phyloP scores from a whole-genome alignment of 1,140 invertebrate genomes.

The Bicyclus anynana region DNA sequence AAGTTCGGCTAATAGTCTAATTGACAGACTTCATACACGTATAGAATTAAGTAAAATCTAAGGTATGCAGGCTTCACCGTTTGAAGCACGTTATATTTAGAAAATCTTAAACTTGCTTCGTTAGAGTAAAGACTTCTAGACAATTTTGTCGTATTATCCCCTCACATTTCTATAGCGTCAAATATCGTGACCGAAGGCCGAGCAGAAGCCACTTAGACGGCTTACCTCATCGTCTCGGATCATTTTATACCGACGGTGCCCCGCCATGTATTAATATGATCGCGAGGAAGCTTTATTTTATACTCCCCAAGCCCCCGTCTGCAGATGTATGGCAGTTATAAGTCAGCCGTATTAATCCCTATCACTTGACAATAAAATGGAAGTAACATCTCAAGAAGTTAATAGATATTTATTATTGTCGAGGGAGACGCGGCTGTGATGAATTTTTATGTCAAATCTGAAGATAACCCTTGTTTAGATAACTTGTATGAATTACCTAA shows the following conservation, averaged over 20 bases:
- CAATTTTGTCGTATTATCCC: too few relatives aligned
- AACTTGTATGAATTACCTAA: not conserved
- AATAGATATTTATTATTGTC: constrained; percentile 72
- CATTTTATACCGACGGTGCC: constrained; percentile 46
- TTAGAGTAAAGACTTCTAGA: too few relatives aligned
- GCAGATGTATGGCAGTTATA: constrained; percentile 73
- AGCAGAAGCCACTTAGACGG: constrained; percentile 31
- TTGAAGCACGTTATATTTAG: too few relatives aligned
- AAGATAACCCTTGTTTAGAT: not conserved
- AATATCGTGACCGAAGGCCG: constrained; percentile 9
- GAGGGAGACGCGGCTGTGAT: constrained; percentile 42
- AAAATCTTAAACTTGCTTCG: too few relatives aligned
- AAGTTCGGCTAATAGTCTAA: too few relatives aligned
- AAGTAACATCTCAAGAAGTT: constrained; percentile 73
- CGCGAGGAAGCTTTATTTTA: constrained; percentile 70
- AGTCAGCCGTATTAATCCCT: constrained; percentile 75
- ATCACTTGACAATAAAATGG: constrained; percentile 74
- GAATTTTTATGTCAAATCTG: constrained; percentile 43
- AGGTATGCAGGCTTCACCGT: too few relatives aligned
- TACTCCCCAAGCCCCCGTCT: constrained; percentile 51
- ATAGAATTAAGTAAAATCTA: too few relatives aligned
- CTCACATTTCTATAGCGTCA: constrained; percentile 6
- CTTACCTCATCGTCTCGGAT: constrained; percentile 57
- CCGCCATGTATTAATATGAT: constrained; percentile 71
- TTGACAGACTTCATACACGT: too few relatives aligned